Conservation (phyloP, 2,113 vertebrate species). For the Rutilus rutilus region DNA sequence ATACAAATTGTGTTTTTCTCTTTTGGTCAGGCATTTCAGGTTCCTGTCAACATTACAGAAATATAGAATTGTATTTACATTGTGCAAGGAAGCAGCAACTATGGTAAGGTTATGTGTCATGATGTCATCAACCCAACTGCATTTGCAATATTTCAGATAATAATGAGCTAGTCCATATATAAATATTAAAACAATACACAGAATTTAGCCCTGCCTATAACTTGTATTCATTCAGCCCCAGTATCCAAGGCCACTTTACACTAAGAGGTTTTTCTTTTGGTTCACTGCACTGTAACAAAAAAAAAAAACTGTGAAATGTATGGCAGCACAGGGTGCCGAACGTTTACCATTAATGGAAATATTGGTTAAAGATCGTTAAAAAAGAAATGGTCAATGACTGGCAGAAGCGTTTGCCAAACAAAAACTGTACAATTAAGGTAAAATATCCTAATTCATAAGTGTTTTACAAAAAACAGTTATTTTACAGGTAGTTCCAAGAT, state of each 20-base stretch:
- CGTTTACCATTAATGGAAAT: too few species aligned
- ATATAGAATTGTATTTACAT: constrained; percentile 2
- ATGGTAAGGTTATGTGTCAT: neutral
- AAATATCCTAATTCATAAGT: too few species aligned
- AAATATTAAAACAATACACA: neutral
- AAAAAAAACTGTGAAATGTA: too few species aligned
- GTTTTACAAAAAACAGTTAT: too few species aligned
- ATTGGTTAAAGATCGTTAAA: too few species aligned
- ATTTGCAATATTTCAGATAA: neutral
- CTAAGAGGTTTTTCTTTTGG: neutral
- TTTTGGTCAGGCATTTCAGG: neutral
- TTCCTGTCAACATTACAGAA: neutral
- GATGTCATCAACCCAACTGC: neutral
- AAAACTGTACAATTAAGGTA: too few species aligned
- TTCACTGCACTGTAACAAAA: too few species aligned
- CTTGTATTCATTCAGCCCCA: neutral
- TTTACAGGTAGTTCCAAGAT: too few species aligned
- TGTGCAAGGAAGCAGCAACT: neutral
- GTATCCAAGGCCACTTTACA: neutral
- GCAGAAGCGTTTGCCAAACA: too few species aligned
- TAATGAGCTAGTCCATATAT: neutral
- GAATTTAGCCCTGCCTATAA: neutral
- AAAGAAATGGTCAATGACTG: too few species aligned
- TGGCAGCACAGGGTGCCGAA: too few species aligned
- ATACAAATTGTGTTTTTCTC: neutral